Evolutionary conservation across 23 tunicate genomes (phyloP), one percentile per base, ranked within the genome.

Genomic region (Ascidia mentula): DNA sequence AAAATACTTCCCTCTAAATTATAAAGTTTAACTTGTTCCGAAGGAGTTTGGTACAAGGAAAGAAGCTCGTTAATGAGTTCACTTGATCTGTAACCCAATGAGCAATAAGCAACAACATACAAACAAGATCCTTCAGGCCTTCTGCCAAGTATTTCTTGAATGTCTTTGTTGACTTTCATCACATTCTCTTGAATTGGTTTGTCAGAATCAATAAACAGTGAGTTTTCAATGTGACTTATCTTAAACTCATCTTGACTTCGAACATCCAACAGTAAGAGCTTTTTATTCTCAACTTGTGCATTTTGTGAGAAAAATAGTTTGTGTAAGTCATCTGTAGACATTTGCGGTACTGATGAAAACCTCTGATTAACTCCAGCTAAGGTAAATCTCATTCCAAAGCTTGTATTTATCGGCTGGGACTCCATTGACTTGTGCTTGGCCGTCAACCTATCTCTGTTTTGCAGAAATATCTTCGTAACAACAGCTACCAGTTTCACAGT

Each of bases 1-100:
- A 84, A 92, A 6, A 92, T 69, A 65, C 97, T 82, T 32, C 97
- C 97, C 72, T 86, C 85, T 26, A 92, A 75, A 79, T 86, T 87
- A 28, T 73, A 82, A 34, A 38, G 59, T 76, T 76, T 42, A 73
- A 18, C 12, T 30, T 73, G 45, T 33, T 65, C 35, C 17, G 42
- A 53, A 9, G n/a, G n/a, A n/a, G n/a, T n/a, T n/a, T 53, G 4
- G 13, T 53, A 53, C 0, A 20, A 39, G 3, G 69, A 36, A 40
- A 74, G 4, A 42, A 86, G n/a, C 9, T 69, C 34, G 28, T 74
- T 40, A 3, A 87, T 87, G 9, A 92, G 60, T 18, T 75, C 82
- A 36, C 76, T 36, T 0, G 92, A 87, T 30, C 97, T 72, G 60
- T 87, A 92, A 0, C 97, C 97, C 45, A 92, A 34, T 18, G 97